Evolutionary conservation across 2,113 vertebrate species (phyloP).

Genomic region (Morone saxatilis): DNA sequence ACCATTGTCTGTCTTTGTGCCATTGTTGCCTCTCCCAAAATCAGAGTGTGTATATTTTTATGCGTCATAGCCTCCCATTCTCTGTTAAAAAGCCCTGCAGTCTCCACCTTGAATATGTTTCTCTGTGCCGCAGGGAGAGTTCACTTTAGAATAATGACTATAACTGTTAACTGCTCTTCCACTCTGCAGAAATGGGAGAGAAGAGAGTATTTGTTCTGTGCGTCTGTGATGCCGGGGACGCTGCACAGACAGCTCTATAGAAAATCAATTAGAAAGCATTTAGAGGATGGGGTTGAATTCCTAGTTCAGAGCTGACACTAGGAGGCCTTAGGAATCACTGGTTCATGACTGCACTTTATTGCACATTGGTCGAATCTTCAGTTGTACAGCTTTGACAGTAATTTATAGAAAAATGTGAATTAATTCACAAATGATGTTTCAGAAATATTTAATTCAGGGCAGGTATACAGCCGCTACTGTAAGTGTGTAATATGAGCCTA

Average conservation of each 20-base stretch:
- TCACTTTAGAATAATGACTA: conserved; percentile 22
- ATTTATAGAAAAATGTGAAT: too few relatives aligned
- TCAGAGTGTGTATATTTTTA: not conserved
- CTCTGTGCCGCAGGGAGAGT: not conserved
- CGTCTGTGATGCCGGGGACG: not conserved
- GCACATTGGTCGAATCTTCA: not conserved
- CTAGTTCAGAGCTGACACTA: not conserved
- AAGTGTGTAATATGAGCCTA: too few relatives aligned
- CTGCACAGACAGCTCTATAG: conserved; percentile 8
- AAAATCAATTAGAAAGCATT: conserved; percentile 39
- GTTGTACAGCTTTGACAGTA: not conserved
- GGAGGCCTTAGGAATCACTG: not conserved
- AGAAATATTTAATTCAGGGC: too few relatives aligned
- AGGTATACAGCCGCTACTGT: too few relatives aligned
- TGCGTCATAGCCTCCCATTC: not conserved
- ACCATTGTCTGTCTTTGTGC: not conserved
- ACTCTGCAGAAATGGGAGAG: conserved; percentile 14
- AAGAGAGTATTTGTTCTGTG: not conserved
- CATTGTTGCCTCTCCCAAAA: not conserved
- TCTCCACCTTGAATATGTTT: conserved; percentile 13
- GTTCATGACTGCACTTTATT: not conserved
- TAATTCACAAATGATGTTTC: too few relatives aligned
- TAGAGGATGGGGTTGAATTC: conserved; percentile 9
- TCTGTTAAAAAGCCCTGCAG: not conserved
- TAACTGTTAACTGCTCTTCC: conserved; percentile 17